A percentile compares a stretch with the other conserved stretches of the same genome.
These are phyloP conservation scores for Psittacula derbiana DNA, from an alignment of 2,797 vertebrate genomes.

Conservation along the genomic window DNA sequence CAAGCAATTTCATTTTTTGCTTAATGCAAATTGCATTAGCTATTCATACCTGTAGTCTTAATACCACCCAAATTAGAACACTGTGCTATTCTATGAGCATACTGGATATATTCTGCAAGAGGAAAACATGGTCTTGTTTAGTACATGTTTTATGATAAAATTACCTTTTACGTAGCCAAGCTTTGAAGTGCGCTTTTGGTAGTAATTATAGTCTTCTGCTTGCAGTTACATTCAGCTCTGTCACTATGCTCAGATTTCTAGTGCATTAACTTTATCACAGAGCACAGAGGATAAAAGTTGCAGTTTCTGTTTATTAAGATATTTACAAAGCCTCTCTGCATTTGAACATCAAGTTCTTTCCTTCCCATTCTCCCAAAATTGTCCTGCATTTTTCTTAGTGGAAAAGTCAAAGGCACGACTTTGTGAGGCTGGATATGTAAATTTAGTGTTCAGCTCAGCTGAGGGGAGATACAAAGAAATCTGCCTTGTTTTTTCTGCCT, in stretches of 20 bases:
- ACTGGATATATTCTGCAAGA: not conserved
- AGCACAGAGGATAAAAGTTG: not conserved
- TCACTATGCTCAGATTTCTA: not conserved
- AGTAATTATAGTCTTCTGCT: not conserved
- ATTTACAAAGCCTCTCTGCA: not conserved
- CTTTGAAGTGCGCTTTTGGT: not conserved
- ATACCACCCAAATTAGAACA: not conserved
- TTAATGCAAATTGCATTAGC: not conserved
- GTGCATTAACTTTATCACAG: not conserved
- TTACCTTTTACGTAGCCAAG: not conserved
- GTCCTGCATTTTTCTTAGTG: conserved; percentile 13
- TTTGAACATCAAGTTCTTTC: not conserved
- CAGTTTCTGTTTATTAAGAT: not conserved
- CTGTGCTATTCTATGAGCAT: not conserved
- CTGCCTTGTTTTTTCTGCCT: not conserved
- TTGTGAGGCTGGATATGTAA: conserved; percentile 9
- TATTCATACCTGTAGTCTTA: not conserved
- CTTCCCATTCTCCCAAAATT: conserved; percentile 30
- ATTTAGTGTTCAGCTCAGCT: conserved; percentile 21
- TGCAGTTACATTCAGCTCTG: not conserved
- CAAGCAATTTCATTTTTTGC: not conserved
- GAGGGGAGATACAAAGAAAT: conserved; percentile 21
- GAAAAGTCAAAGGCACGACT: not conserved
- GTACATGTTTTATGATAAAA: not conserved
- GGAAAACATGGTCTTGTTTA: not conserved